Conservation (phyloP, 2,888 invertebrate species). For the Horisme vitalbata region DNA sequence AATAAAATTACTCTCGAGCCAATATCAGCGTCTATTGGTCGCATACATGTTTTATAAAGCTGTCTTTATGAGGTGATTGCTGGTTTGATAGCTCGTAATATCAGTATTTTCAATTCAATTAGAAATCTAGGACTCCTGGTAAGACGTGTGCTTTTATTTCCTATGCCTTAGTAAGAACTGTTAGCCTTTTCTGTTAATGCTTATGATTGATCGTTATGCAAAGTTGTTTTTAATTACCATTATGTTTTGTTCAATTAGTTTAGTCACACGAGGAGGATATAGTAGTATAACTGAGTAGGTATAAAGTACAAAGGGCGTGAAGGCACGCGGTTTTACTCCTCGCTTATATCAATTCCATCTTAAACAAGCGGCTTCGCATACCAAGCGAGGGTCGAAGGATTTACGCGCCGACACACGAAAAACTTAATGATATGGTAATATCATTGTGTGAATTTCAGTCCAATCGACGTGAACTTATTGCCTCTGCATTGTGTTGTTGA, state of each 20-base stretch:
- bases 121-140: not conserved
- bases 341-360: slow-evolving; percentile 65
- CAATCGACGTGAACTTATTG: slow-evolving; percentile 29
- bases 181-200: not conserved
- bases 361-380: slow-evolving; percentile 62
- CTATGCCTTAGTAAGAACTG: no score
- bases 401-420: slow-evolving; percentile 36
- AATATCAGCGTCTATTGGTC: slow-evolving; percentile 14
- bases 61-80: slow-evolving; percentile 3
- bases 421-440: slow-evolving; percentile 35
- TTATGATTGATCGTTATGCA: not conserved
- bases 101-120: slow-evolving; percentile 3
- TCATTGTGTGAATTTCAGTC: slow-evolving; percentile 36
- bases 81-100: slow-evolving; percentile 1
- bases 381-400: slow-evolving; percentile 46
- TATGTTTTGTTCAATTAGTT: slow-evolving; percentile 9
- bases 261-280: slow-evolving; percentile 10
- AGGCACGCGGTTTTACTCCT: slow-evolving; percentile 62
- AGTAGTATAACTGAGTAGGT: slow-evolving; percentile 1
- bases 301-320: slow-evolving; percentile 54
- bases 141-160: not conserved
- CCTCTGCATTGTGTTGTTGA: slow-evolving; percentile 24
- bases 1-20: slow-evolving; percentile 14
- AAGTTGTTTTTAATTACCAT: slow-evolving; percentile 1
- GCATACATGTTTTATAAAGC: slow-evolving; percentile 7